Conservation (phyloP, 23 tunicate species). For the Ciona savignyi region DNA sequence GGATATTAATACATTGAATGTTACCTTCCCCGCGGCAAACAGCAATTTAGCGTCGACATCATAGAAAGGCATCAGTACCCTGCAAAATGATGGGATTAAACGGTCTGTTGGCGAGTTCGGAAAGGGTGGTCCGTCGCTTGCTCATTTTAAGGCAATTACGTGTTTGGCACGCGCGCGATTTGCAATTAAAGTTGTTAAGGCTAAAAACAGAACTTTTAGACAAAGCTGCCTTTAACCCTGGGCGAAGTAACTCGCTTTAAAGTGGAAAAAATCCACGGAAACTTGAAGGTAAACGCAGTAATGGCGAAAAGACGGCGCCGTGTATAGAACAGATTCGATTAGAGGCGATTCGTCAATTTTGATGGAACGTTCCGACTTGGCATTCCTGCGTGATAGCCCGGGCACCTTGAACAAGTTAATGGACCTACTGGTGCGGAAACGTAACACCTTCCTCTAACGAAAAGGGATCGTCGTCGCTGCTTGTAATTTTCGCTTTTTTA, state of each 20-base stretch:
- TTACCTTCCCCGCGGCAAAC: too few relatives aligned
- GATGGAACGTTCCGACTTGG: neutral
- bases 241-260: neutral
- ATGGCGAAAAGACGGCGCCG: constrained; percentile 1
- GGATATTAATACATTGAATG: too few relatives aligned
- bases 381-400: neutral
- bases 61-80: too few relatives aligned
- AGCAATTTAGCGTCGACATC: too few relatives aligned
- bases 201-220: neutral
- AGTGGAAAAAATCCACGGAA: neutral
- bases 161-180: neutral
- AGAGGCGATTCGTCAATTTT: neutral
- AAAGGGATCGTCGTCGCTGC: neutral
- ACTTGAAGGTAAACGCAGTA: neutral
- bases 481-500: neutral
- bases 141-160: neutral
- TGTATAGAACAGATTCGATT: neutral
- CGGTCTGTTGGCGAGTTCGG: too few relatives aligned
- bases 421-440: neutral
- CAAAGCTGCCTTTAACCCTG: neutral
- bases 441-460: neutral
- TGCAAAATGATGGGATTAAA: too few relatives aligned
- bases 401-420: neutral
- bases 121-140: too few relatives aligned
- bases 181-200: neutral